Base-by-base conservation (phyloP, 2,888 invertebrate species). In the Spilosoma lubricipeda region DNA sequence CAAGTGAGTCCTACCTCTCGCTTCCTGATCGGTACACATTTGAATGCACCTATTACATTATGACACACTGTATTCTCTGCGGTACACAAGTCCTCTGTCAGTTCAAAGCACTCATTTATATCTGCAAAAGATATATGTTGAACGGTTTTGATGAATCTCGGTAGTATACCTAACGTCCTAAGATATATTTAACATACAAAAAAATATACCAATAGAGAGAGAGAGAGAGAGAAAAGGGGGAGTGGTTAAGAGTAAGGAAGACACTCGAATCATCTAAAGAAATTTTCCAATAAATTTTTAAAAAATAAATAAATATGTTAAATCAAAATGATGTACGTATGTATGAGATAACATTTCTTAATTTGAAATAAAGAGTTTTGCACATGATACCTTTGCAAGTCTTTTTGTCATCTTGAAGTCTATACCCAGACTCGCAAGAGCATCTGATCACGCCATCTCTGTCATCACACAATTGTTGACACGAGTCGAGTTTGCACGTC, bases 51-150 rank as follows among this genome's bases (percentile, higher is more conserved):
- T 0, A 96, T 96, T 63, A 97, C 97, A 89, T 97, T 97, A 82
- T 97, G 96, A 86, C 97, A 97, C 2, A 96, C 95, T 42, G 97
- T 97, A 64, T 96, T 94, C 13, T 93, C 92, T 0, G 94, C 96
- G 73, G 97, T 97, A 72, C 96, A 93, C 73, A 97, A 94, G 72
- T 96, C 93, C 48, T 97, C 97, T 65, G 96, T 93, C 0, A 93
- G 87, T 83, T 95, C 95, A 0, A 95, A 93, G 86, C 98, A 98
- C 90, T 98, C 98, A 89, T 98, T 97, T 82, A 98, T 96, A 93
- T 98, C 98, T 98, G 88, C 13, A 80, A 83, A 66, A 78, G 20
- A 78, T n/a, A 18, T 13, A 42, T 63, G 27, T 42, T 0, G 9
- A 30, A 20, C 27, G 20, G 18, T n/a, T 59, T 7, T 15, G 1